Base-by-base conservation (phyloP, 2,888 invertebrate species). In the Platycheirus rosarum region DNA sequence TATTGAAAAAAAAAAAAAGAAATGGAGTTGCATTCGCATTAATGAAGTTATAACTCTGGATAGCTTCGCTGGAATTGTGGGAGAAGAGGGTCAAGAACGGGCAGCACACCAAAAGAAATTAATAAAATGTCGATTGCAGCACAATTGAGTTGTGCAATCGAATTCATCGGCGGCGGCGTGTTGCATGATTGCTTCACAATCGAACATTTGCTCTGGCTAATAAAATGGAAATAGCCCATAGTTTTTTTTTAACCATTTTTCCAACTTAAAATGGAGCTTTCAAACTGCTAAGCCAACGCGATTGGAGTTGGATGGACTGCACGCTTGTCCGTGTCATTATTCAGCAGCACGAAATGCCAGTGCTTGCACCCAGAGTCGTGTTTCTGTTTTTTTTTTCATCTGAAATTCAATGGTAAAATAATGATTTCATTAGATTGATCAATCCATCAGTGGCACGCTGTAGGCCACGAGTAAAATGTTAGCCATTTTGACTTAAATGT, bases 401-500 rank as follows among this genome's bases (percentile, higher is more conserved):
- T 16, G 35, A 63, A 37, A 63, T 29, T 80, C 70, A 62, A 49
- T 70, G 80, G 70, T 57, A 60, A 46, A 76, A 53, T 76, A 80
- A 80, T 80, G 80, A 80, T 80, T 80, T 80, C 70, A 80, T 80
- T 80, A 80, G 70, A 71, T 80, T 70, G 65, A 80, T 71, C 76
- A 80, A 76, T 80, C 76, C 76, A 76, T 80, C 76, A 79, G 35
- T 6, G 6, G 55, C 16, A 44, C 26, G 51, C 79, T 70, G 60
- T 48, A 40, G 70, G 80, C 70, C 46, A 70, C 60, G 40, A 51
- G 70, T 65, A 35, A 70, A 80, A 76, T 76, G 69, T 51, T 70
- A 66, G 65, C 46, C 66, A 70, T 71, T 80, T 70, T 40, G 53
- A 76, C 46, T 53, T 76, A 71, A 80, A 80, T 76, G 76, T 70